Base-by-base conservation (phyloP, 1,140 invertebrate species). In the Drosophila kikkawai region DNA sequence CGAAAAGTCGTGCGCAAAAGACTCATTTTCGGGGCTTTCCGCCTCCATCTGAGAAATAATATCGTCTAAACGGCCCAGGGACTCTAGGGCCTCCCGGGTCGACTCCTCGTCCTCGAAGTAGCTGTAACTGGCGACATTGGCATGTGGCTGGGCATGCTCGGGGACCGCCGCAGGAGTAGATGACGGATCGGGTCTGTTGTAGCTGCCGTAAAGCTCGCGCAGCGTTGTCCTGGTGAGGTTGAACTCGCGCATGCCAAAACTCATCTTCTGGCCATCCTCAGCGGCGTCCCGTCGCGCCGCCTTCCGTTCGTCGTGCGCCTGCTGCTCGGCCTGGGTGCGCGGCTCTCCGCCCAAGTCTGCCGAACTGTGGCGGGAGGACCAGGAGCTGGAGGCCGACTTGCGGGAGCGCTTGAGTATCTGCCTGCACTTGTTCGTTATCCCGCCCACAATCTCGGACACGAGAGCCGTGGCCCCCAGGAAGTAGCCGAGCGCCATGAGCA, bases 401-500 rank as follows among this genome's bases (percentile, higher is more conserved):
- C 84, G 78, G 0, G 80, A 79, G 9, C 92, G 61, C 55, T 82
- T 82, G 3, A 92, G 80, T 7, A 93, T 90, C 53, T 92, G 85
- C 0, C 93, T 84, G 64, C 95, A 95, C 79, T 94, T 93, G 76
- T 94, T 94, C 0, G 94, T 93, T 74, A 95, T 95, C 12, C 95
- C 95, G n/a, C 95, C 95, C 67, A 95, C 94, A 92, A 93, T 95
- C 92, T 95, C 95, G 0, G 94, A 95, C 5, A 95, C 66, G 22
- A 95, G 90, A 7, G 94, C 94, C 15, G 92, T 84, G 3, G 88
- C 93, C 5, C 95, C 96, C 13, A 95, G 75, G 0, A 95, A 84
- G 90, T 95, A 95, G 0, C 96, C 96, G 42, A 94, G 94, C 3
- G 94, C 95, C 55, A 97, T 93, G 3, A 97, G 93, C 8, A 96